These are phyloP conservation scores for Stigmatopora argus DNA, from an alignment of 2,113 vertebrate species.

Conservation along the genomic window DNA sequence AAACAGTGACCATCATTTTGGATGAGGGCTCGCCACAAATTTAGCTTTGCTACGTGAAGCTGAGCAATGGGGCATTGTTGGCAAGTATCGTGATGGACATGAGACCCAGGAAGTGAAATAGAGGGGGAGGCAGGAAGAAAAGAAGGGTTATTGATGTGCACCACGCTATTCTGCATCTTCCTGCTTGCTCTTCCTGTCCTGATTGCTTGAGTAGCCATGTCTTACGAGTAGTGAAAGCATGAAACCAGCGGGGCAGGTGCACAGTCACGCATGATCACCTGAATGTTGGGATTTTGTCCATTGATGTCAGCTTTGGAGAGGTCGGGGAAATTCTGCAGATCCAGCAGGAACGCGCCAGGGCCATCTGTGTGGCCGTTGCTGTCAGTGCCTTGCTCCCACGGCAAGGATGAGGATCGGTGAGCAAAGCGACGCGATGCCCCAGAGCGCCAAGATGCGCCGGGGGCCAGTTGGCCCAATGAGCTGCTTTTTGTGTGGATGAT, in stretches of 20 bases:
- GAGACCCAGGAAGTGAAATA: slow-evolving; percentile 37
- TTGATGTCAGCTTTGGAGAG: slow-evolving; percentile 95
- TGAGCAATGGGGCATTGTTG: slow-evolving; percentile 25
- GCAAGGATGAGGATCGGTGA: slow-evolving; percentile 73
- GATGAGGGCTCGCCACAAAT: slow-evolving; percentile 40
- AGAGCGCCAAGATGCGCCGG: slow-evolving; percentile 58
- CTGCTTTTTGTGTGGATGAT: slow-evolving; percentile 69
- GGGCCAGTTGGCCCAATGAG: slow-evolving; percentile 67
- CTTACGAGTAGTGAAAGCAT: slow-evolving; percentile 36
- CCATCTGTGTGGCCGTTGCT: slow-evolving; percentile 81
- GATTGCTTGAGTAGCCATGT: slow-evolving; percentile 54
- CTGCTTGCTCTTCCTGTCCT: slow-evolving; percentile 55
- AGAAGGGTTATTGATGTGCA: slow-evolving; percentile 64
- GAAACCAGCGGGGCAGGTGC: slow-evolving; percentile 39
- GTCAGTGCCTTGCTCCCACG: slow-evolving; percentile 70
- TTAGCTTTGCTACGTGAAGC: slow-evolving; percentile 37
- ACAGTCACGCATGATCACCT: slow-evolving; percentile 72
- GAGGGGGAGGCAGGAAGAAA: slow-evolving; percentile 1
- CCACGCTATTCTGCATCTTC: slow-evolving; percentile 56
- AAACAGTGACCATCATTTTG: slow-evolving; percentile 57
- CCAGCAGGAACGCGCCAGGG: slow-evolving; percentile 84
- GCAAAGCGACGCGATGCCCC: slow-evolving; percentile 70
- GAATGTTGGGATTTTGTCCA: slow-evolving; percentile 95
- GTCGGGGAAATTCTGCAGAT: slow-evolving; percentile 94
- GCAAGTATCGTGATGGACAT: slow-evolving; percentile 49